These are phyloP conservation scores for Drosophila tsacasi DNA, from an alignment of 1,140 invertebrate species.

Conservation along the genomic window DNA sequence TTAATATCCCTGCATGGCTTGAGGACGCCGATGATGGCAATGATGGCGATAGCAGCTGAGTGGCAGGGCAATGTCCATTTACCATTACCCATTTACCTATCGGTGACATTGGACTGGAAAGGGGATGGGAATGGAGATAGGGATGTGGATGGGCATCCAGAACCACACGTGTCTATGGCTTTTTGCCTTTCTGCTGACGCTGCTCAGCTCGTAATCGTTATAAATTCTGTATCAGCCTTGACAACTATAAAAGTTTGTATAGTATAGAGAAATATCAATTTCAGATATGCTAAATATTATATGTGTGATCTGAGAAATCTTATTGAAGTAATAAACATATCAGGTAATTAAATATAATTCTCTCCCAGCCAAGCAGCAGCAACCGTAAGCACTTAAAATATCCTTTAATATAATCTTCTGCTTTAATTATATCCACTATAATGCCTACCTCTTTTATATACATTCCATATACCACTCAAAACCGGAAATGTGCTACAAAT, in stretches of 20 bases:
- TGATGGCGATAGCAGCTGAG: slow-evolving; percentile 41
- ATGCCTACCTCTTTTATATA: slow-evolving; percentile 17
- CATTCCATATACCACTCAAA: slow-evolving; percentile 2
- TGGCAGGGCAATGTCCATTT: slow-evolving; percentile 47
- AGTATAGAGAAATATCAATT: slow-evolving; percentile 8
- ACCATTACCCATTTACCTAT: slow-evolving; percentile 44
- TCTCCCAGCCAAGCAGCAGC: background rate
- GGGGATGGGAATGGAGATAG: background rate
- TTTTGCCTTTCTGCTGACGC: slow-evolving; percentile 46
- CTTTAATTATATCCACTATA: slow-evolving; percentile 29
- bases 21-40: slow-evolving; percentile 31
- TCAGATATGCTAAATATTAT: background rate
- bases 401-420: background rate
- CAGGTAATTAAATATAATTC: background rate
- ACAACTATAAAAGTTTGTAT: slow-evolving; percentile 13
- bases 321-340: slow-evolving; percentile 2
- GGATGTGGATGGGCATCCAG: background rate
- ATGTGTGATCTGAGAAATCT: background rate
- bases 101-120: background rate
- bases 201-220: slow-evolving; percentile 14
- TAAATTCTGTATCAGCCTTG: slow-evolving; percentile 17
- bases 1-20: slow-evolving; percentile 46
- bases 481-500: slow-evolving; percentile 23
- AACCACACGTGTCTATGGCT: slow-evolving; percentile 58
- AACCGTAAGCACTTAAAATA: background rate